Evolutionary conservation across 2,797 vertebrate genomes (phyloP).

Genomic region (Protosalanx chinensis): DNA sequence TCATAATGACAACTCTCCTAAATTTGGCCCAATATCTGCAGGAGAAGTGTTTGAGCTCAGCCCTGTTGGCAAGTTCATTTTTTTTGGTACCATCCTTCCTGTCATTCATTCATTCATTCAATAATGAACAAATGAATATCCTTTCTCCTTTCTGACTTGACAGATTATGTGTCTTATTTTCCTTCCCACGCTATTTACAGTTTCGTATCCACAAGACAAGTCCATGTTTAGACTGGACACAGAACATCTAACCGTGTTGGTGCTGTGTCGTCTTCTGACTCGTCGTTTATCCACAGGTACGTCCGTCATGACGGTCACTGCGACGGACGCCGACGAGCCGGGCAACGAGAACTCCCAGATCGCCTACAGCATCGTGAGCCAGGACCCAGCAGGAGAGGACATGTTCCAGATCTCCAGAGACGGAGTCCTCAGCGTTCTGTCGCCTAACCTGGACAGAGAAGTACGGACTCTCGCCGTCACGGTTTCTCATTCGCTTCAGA

Average conservation of each 20-base stretch:
- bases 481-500: too few relatives aligned
- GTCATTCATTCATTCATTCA: too few relatives aligned
- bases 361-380: conserved; percentile 71
- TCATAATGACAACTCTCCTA: conserved; percentile 84
- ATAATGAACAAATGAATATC: not conserved
- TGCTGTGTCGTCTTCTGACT: not conserved
- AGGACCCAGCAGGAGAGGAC: conserved; percentile 56
- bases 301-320: conserved; percentile 74
- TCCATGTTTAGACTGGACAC: too few relatives aligned
- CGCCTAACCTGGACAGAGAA: conserved; percentile 83
- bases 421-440: conserved; percentile 71
- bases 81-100: not conserved
- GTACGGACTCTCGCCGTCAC: conserved; percentile 55
- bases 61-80: conserved; percentile 34
- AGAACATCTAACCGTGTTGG: not conserved
- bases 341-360: conserved; percentile 76
- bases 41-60: conserved; percentile 56
- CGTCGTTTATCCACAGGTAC: conserved; percentile 64
- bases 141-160: not conserved
- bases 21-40: conserved; percentile 58
- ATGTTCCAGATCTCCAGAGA: conserved; percentile 72
- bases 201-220: too few relatives aligned
- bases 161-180: too few relatives aligned
- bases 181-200: too few relatives aligned
- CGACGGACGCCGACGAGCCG: conserved; percentile 83